Conservation (phyloP, 1,140 invertebrate species). For the Phymastichus coffea region DNA sequence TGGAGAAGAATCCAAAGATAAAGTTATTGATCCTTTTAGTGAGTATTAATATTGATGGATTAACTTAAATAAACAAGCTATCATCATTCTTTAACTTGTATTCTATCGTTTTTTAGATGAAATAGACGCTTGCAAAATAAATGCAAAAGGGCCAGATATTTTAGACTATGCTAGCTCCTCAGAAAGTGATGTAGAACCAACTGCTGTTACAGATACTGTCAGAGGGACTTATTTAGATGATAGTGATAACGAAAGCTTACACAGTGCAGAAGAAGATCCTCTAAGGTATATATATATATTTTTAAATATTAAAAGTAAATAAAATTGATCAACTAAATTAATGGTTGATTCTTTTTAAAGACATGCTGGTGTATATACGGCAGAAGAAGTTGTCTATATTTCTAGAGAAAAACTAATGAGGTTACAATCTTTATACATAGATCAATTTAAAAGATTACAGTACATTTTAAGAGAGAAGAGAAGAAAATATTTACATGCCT, state of each 20-base stretch:
- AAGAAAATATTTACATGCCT: conserved; percentile 69
- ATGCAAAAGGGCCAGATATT: conserved; percentile 60
- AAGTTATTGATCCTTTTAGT: conserved; percentile 61
- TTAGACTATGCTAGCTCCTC: conserved; percentile 74
- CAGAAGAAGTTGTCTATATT: conserved; percentile 80
- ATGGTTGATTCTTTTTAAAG: conserved; percentile 61
- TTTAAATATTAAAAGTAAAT: not conserved
- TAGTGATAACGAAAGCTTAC: conserved; percentile 74
- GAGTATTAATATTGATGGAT: conserved; percentile 37
- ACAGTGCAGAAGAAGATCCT: conserved; percentile 75
- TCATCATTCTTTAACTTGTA: not conserved
- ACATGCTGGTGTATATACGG: conserved; percentile 84
- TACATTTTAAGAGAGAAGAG: conserved; percentile 72
- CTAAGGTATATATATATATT: conserved; percentile 64
- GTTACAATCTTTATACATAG: conserved; percentile 80
- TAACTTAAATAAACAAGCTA: conserved; percentile 2
- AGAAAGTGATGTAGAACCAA: conserved; percentile 70
- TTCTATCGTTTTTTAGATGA: conserved; percentile 53
- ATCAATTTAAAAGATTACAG: conserved; percentile 76
- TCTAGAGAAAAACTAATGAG: conserved; percentile 74
- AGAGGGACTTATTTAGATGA: conserved; percentile 68
- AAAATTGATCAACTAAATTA: not conserved
- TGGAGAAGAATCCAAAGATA: conserved; percentile 37
- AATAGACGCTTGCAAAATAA: conserved; percentile 61
- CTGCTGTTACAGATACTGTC: conserved; percentile 66